These are phyloP conservation scores for Thyatira batis DNA, from an alignment of 2,888 invertebrate species.

Conservation along the genomic window DNA sequence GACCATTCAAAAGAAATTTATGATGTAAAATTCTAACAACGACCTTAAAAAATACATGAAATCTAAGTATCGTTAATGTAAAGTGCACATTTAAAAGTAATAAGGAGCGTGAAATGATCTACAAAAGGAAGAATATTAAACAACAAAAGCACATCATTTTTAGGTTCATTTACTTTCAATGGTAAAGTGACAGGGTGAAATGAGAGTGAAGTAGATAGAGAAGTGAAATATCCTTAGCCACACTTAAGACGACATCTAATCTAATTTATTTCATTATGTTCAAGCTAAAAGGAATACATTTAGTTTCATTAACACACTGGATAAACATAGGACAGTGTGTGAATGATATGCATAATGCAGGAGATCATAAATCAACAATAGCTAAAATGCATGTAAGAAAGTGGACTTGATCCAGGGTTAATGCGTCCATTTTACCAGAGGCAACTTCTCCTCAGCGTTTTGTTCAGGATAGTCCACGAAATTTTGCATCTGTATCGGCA, in stretches of 20 bases:
- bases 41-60: neutral
- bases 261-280: constrained; percentile 24
- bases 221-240: constrained; percentile 20
- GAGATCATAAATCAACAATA: constrained; percentile 28
- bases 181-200: neutral
- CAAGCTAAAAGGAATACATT: constrained; percentile 18
- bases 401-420: constrained; percentile 70
- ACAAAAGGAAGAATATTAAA: neutral
- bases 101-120: neutral
- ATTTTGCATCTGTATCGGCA: constrained; percentile 87
- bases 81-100: neutral
- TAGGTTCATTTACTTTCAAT: neutral
- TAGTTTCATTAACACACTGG: constrained; percentile 5
- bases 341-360: constrained; percentile 21
- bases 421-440: constrained; percentile 89
- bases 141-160: neutral
- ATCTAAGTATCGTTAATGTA: neutral
- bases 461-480: constrained; percentile 93
- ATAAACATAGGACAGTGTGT: constrained; percentile 1
- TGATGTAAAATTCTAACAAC: neutral
- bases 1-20: neutral
- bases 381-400: constrained; percentile 56
- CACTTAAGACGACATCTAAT: constrained; percentile 28
- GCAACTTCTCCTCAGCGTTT: constrained; percentile 94
- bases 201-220: constrained; percentile 10